phyloP scores from a whole-genome alignment of 1,140 invertebrate genomes.

The Paramacrobiotus metropolitanus region DNA sequence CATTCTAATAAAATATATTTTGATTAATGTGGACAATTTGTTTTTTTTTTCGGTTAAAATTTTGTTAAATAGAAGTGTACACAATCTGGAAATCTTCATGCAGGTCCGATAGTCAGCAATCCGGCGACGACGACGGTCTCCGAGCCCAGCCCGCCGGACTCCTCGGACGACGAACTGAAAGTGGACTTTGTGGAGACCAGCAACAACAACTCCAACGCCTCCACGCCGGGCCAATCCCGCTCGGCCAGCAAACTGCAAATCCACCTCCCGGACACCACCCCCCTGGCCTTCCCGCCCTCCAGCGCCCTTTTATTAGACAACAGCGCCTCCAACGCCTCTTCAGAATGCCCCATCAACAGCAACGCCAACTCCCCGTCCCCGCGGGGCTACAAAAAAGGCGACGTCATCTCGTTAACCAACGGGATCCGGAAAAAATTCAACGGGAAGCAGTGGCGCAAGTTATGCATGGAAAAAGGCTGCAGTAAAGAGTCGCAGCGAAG shows the following conservation, averaged over 20 bases:
- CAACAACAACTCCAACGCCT: constrained; percentile 33
- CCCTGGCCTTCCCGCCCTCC: constrained; percentile 20
- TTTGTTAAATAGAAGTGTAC: not conserved
- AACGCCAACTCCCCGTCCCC: constrained; percentile 29
- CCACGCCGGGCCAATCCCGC: constrained; percentile 46
- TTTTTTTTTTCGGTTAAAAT: too few relatives aligned
- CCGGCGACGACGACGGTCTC: constrained; percentile 12
- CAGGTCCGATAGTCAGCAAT: constrained; percentile 11
- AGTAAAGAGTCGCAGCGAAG: constrained; percentile 91
- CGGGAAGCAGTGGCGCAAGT: constrained; percentile 90
- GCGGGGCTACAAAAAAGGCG: constrained; percentile 93
- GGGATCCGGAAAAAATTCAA: constrained; percentile 97
- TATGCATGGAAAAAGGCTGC: constrained; percentile 82
- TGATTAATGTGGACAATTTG: not conserved
- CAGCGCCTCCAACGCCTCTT: constrained; percentile 18
- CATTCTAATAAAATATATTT: not conserved
- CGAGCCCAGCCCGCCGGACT: constrained; percentile 40
- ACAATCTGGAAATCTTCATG: constrained; percentile 10
- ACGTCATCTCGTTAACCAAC: constrained; percentile 81
- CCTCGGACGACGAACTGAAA: constrained; percentile 59
- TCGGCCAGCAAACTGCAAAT: constrained; percentile 46
- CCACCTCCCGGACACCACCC: constrained; percentile 55
- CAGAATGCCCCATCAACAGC: not conserved
- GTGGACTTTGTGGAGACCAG: constrained; percentile 27
- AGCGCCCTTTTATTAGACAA: constrained; percentile 46